These are phyloP conservation scores for Falco berigora DNA, from an alignment of 2,797 vertebrate genomes.

Conservation along the genomic window DNA sequence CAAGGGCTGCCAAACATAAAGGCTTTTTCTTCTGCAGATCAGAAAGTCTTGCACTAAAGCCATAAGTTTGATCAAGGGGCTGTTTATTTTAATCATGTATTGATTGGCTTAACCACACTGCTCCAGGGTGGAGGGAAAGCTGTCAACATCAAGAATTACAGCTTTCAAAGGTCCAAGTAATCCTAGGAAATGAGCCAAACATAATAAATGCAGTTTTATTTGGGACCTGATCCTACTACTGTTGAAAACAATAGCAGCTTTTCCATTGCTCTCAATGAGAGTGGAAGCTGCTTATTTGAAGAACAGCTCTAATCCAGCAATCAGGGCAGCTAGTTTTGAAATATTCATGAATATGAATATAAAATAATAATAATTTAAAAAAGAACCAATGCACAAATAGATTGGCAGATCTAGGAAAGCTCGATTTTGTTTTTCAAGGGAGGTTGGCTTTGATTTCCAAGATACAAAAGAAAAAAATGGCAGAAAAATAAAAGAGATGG, in stretches of 20 bases:
- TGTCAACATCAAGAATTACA: constrained; percentile 45
- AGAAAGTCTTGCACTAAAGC: background rate
- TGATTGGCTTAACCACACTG: constrained; percentile 30
- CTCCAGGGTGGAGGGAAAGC: background rate
- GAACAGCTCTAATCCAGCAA: background rate
- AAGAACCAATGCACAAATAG: background rate
- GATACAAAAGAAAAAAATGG: background rate
- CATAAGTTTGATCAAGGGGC: constrained; percentile 33
- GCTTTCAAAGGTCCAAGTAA: constrained; percentile 45
- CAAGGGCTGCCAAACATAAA: background rate
- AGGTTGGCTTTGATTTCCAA: background rate
- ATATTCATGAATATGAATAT: background rate
- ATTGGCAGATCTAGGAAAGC: background rate
- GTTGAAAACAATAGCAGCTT: constrained; percentile 40
- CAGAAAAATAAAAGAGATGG: background rate
- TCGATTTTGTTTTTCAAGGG: background rate
- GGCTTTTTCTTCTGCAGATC: background rate
- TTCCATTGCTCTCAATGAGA: background rate
- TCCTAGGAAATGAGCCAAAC: constrained; percentile 51
- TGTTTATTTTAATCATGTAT: constrained; percentile 59
- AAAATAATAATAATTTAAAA: background rate
- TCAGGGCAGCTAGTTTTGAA: background rate
- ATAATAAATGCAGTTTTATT: constrained; percentile 47
- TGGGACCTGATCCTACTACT: constrained; percentile 12
- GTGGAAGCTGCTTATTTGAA: background rate